Conservation (phyloP, 2,888 invertebrate species). For the Hirtodrosophila histrioides region DNA sequence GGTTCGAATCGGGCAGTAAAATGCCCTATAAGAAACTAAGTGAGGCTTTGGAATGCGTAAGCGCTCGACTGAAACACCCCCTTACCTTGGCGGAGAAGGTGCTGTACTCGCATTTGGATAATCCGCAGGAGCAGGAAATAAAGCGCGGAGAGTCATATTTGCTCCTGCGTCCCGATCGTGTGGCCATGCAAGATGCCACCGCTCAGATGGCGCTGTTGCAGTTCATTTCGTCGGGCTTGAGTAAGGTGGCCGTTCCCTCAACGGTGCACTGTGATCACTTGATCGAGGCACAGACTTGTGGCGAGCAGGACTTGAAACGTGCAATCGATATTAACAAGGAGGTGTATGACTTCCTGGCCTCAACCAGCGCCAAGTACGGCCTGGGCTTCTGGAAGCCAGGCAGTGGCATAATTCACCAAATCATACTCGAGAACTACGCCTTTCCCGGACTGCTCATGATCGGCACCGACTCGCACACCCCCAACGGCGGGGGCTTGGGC, state of each 20-base stretch:
- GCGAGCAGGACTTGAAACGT: slow-evolving; percentile 93
- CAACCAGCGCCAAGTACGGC: slow-evolving; percentile 98
- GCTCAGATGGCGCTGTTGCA: slow-evolving; percentile 99
- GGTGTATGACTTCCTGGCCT: slow-evolving; percentile 96
- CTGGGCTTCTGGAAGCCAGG: slow-evolving; percentile 99
- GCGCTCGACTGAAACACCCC: slow-evolving; percentile 94
- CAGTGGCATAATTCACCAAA: slow-evolving; percentile 99
- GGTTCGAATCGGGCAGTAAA: slow-evolving; percentile 89
- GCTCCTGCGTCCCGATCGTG: slow-evolving; percentile 97
- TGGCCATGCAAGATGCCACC: slow-evolving; percentile 99
- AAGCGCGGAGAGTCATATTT: slow-evolving; percentile 96
- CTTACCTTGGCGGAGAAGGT: slow-evolving; percentile 98
- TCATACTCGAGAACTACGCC: slow-evolving; percentile 99
- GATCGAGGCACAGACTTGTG: slow-evolving; percentile 98
- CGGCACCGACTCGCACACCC: slow-evolving; percentile 99
- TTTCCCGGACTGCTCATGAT: slow-evolving; percentile 99
- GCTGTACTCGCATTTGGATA: slow-evolving; percentile 98
- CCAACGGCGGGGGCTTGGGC: slow-evolving; percentile 99
- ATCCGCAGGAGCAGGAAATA: slow-evolving; percentile 95
- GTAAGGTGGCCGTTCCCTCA: slow-evolving; percentile 97
- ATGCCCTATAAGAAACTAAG: slow-evolving; percentile 93
- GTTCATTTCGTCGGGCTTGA: slow-evolving; percentile 98
- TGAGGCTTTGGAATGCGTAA: slow-evolving; percentile 91
- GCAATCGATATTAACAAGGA: slow-evolving; percentile 96
- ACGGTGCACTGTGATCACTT: slow-evolving; percentile 99